Base-by-base conservation (phyloP, 2,113 vertebrate genomes). In the Syngnathus floridae region DNA sequence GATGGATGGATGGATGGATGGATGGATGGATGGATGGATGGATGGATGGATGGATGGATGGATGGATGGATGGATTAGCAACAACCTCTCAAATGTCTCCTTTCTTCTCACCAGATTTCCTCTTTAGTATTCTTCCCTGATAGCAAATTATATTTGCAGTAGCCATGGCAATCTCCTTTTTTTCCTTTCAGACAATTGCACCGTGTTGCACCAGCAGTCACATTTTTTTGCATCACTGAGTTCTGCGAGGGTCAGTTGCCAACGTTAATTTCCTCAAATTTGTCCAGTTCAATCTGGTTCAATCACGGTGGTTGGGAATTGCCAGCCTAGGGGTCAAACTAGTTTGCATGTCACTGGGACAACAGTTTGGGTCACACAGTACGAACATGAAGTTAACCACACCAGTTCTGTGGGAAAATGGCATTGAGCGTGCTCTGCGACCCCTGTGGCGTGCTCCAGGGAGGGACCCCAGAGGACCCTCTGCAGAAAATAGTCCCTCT, bases 391-490 rank as follows among this genome's bases (percentile, higher is more conserved):
- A 13, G 68, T 71, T 65, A 65, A 70, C 69, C 72, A 84, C 57
- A 0, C 70, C 40, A 73, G 82, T 67, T 72, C 86, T 89, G 90
- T 84, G 85, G 89, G 88, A 93, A 92, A 90, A 72, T 11, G 2
- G 17, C 65, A 76, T 43, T 55, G 82, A 83, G 82, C 82, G 87
- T 65, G 70, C 88, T 84, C 88, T n/a, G 68, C 88, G 88, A 87
- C 79, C 62, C 76, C 78, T 76, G 86, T 1, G 78, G 81, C 82
- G 79, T 72, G 80, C 82, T 82, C 80, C 17, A 37, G 69, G 81
- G 73, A 81, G 37, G 19, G 48, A 77, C 65, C 69, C 72, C 26
- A 67, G 75, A 82, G 80, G 69, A 85, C 41, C 9, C 46, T 73
- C 70, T 56, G 74, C 40, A 66, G 37, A 62, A 74, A 35, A 72